Conservation (phyloP, 2,797 vertebrate species). For the Capromys pilorides region DNA sequence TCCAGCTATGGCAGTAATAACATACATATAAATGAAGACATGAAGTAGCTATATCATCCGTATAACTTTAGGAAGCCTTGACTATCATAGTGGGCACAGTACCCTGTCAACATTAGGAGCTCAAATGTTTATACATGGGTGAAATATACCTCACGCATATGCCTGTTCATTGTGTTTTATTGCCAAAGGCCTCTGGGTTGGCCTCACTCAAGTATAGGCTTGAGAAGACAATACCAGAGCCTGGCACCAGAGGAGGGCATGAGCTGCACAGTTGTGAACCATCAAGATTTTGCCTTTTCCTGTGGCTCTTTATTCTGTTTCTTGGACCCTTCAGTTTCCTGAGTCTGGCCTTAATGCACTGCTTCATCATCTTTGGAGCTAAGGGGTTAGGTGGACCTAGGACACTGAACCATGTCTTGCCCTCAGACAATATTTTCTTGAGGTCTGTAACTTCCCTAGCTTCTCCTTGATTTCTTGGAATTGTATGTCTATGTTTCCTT, state of each 20-base stretch:
- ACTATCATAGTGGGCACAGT: neutral
- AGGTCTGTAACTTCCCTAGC: neutral
- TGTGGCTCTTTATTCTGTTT: neutral
- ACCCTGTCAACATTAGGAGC: neutral
- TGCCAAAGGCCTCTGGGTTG: no score
- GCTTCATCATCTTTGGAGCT: neutral
- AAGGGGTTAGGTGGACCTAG: neutral
- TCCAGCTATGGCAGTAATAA: neutral
- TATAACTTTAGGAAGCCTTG: neutral
- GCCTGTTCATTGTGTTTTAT: neutral
- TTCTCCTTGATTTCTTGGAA: constrained; percentile 9
- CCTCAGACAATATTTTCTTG: neutral
- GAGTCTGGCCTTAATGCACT: neutral
- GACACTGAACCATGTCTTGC: neutral
- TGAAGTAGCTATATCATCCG: neutral
- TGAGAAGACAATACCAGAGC: neutral
- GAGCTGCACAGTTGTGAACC: neutral
- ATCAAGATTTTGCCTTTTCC: neutral
- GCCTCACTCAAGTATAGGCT: neutral
- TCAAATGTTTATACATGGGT: neutral
- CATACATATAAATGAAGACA: constrained; percentile 1
- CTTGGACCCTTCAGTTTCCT: neutral
- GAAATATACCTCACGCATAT: neutral
- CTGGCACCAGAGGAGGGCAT: neutral
- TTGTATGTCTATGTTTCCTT: neutral